Conservation (phyloP, 2,113 vertebrate genomes). For the Gadus chalcogrammus region DNA sequence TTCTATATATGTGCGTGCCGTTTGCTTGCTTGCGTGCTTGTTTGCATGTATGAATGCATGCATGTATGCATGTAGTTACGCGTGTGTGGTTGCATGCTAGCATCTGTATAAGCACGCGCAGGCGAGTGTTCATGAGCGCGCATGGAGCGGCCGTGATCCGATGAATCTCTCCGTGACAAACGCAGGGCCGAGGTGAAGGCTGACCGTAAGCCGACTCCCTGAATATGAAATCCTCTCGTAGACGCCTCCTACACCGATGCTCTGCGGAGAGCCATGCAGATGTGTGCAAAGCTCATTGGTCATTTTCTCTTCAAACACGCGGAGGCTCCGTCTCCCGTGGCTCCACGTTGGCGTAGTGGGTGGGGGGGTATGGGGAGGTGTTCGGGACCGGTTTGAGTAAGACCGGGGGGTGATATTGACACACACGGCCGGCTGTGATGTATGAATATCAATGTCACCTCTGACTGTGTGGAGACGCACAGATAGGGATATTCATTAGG, state of each 20-base stretch:
- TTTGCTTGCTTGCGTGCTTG: conserved; percentile 21
- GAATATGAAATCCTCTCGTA: conserved; percentile 9
- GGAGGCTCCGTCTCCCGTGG: too few species aligned
- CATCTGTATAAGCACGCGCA: too few species aligned
- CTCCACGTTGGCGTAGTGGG: conserved; percentile 22
- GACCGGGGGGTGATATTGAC: conserved; percentile 50
- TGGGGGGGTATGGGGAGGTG: conserved; percentile 1
- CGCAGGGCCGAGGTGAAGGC: too few species aligned
- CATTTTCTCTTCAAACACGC: conserved; percentile 67
- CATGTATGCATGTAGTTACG: background rate
- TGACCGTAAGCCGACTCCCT: too few species aligned
- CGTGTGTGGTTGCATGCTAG: background rate
- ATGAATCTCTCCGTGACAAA: too few species aligned
- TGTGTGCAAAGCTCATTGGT: conserved; percentile 46
- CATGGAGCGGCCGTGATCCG: too few species aligned
- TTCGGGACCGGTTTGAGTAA: conserved; percentile 64
- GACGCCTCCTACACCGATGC: conserved; percentile 40
- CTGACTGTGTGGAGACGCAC: conserved; percentile 43
- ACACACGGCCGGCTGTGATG: conserved; percentile 46
- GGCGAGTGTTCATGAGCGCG: too few species aligned
- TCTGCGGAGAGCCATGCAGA: conserved; percentile 43
- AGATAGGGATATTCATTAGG: too few species aligned
- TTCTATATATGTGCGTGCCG: background rate
- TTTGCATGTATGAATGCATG: conserved; percentile 2
- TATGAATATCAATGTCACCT: conserved; percentile 71